Percentiles rank a stretch among this genome's conserved stretches.
Conservation (phyloP, 1,140 invertebrate species). For the Drosophila lini region DNA sequence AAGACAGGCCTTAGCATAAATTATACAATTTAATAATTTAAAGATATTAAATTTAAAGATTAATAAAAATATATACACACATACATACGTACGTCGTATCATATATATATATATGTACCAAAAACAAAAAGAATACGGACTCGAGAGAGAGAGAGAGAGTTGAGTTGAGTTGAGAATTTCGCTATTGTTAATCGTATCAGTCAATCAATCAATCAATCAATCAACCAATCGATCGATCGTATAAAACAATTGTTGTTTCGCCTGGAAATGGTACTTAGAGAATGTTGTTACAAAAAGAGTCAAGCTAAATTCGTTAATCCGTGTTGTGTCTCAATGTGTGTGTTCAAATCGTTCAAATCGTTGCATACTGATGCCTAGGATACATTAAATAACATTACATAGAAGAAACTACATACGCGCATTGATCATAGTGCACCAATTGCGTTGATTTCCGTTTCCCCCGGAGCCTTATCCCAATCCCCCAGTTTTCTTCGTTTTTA, state of each 20-base stretch:
- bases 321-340: conserved; percentile 54
- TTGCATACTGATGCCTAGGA: conserved; percentile 54
- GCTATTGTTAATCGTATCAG: conserved; percentile 30
- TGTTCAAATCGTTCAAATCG: conserved; percentile 55
- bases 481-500: conserved; percentile 33
- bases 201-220: conserved; percentile 34
- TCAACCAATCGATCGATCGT: conserved; percentile 43
- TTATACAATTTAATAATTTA: conserved; percentile 45
- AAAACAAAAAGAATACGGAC: conserved; percentile 9
- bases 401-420: conserved; percentile 26
- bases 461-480: not conserved
- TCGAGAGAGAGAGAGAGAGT: not conserved
- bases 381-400: conserved; percentile 32
- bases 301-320: conserved; percentile 59
- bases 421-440: conserved; percentile 14
- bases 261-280: conserved; percentile 32
- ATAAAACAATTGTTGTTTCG: conserved; percentile 40
- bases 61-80: conserved; percentile 21
- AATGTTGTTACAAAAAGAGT: conserved; percentile 31
- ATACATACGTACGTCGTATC: conserved; percentile 28
- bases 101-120: conserved; percentile 42
- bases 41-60: conserved; percentile 4
- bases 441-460: conserved; percentile 2
- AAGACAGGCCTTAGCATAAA: conserved; percentile 40
- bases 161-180: conserved; percentile 15